Base-by-base conservation (phyloP, 2,113 vertebrate genomes). In the Stigmatopora argus region DNA sequence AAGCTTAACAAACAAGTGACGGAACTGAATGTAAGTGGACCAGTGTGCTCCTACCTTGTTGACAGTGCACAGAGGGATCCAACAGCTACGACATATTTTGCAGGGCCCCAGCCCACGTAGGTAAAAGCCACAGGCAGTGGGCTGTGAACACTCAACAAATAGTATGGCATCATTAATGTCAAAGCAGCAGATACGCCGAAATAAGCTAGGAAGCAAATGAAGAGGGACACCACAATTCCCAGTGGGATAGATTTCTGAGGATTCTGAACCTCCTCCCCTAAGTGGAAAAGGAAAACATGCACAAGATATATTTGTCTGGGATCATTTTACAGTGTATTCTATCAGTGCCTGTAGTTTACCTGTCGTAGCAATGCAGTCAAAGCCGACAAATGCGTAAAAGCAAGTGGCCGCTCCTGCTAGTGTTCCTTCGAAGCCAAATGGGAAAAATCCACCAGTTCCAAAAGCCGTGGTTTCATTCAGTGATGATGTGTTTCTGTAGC, bases 141-240 rank as follows among this genome's bases (percentile, higher is more conserved):
- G 75, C 89, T 94, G 63, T 75, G 62, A 67, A 79, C 67, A 52
- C 90, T 92, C 17, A 93, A 89, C 67, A 91, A 78, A 78, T 92
- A 90, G 75, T 92, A 94, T 0, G 92, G 93, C 90, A 93, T 92
- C 91, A 93, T 91, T 31, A 93, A 81, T 14, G 92, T 93, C 52
- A 94, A 89, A 13, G 92, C 83, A 0, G 92, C 89, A 49, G 92
- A 93, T 38, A 93, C 92, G 0, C 91, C 92, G 0, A 90, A 92
- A 73, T 93, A 94, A 0, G 78, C 85, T 62, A 94, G 69, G 83
- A 93, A 94, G 81, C 92, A 94, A 86, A 93, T 87, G 55, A 93
- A 78, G 45, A 94, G 88, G 7, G 91, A 93, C 0, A 81, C n/a
- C 41, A 93, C 64, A 3, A 94, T 93, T 35, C 87, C 90, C 0